Evolutionary conservation across 2,797 vertebrate species (phyloP).

Genomic region (Tragopan temminckii): DNA sequence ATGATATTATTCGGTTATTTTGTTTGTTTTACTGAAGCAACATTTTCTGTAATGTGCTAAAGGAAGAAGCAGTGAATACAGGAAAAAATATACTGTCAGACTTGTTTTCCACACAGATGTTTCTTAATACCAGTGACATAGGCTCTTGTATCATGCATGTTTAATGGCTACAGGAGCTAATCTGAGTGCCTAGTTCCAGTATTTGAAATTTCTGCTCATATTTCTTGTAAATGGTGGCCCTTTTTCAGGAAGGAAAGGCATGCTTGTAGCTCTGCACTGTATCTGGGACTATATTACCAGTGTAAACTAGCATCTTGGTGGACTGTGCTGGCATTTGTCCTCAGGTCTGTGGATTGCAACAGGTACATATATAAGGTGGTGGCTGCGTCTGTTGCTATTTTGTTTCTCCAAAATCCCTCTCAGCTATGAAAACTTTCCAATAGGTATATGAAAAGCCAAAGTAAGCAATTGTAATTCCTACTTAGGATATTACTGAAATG

Average conservation of each 20-base stretch:
- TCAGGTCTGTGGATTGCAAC: background rate
- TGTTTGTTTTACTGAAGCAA: background rate
- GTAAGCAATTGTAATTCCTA: background rate
- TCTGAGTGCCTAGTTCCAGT: background rate
- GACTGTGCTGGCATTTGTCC: background rate
- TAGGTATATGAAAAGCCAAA: background rate
- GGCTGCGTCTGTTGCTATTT: background rate
- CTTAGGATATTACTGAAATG: background rate
- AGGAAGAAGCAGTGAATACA: background rate
- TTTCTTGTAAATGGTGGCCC: background rate
- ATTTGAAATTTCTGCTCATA: background rate
- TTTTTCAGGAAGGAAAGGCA: background rate
- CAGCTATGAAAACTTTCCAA: background rate
- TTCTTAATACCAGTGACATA: background rate
- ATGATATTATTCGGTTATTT: background rate
- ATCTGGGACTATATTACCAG: background rate
- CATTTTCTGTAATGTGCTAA: background rate
- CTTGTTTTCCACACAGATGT: background rate
- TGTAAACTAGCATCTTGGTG: background rate
- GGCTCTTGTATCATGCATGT: background rate
- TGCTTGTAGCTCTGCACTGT: background rate
- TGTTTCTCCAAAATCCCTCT: background rate
- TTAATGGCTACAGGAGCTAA: background rate
- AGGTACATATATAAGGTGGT: background rate
- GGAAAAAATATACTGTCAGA: background rate